A percentile compares a stretch with the other conserved stretches of the same genome.
Evolutionary conservation across 2,797 vertebrate genomes (phyloP).

Genomic region (Ambastaia sidthimunki): DNA sequence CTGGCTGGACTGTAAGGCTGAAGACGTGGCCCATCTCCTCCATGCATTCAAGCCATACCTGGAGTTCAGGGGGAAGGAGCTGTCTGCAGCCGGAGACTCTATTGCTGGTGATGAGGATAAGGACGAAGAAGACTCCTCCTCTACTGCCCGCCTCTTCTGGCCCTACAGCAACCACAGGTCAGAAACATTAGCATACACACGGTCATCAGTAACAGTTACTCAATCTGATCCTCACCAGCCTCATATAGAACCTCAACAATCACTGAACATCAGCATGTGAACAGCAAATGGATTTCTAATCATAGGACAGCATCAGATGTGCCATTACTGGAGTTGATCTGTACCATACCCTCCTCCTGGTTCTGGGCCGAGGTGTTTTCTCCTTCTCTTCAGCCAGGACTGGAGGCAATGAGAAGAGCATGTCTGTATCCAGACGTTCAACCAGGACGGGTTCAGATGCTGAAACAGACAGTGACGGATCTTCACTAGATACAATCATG

Average conservation of each 20-base stretch:
- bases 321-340: not conserved
- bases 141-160: conserved; percentile 85
- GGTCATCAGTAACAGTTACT: not conserved
- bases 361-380: conserved; percentile 81
- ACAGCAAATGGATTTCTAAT: conserved; percentile 61
- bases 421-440: conserved; percentile 87
- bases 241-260: conserved; percentile 56
- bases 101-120: conserved; percentile 76
- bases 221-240: conserved; percentile 13
- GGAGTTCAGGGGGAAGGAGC: conserved; percentile 86
- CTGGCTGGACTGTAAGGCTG: conserved; percentile 72
- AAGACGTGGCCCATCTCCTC: conserved; percentile 91
- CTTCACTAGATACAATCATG: too few species aligned
- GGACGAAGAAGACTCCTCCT: conserved; percentile 76
- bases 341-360: conserved; percentile 84
- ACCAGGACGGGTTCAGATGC: conserved; percentile 72
- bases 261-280: conserved; percentile 61
- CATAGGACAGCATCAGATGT: conserved; percentile 29
- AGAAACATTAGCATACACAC: not conserved
- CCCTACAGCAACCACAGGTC: conserved; percentile 75
- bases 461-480: conserved; percentile 30
- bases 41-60: conserved; percentile 91
- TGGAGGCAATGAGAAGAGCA: conserved; percentile 84
- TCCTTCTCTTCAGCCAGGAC: conserved; percentile 87
- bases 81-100: conserved; percentile 63